Evolutionary conservation across 2,797 vertebrate genomes (phyloP), one percentile per base, ranked within the genome.

Genomic region (Sparidentex hasta): DNA sequence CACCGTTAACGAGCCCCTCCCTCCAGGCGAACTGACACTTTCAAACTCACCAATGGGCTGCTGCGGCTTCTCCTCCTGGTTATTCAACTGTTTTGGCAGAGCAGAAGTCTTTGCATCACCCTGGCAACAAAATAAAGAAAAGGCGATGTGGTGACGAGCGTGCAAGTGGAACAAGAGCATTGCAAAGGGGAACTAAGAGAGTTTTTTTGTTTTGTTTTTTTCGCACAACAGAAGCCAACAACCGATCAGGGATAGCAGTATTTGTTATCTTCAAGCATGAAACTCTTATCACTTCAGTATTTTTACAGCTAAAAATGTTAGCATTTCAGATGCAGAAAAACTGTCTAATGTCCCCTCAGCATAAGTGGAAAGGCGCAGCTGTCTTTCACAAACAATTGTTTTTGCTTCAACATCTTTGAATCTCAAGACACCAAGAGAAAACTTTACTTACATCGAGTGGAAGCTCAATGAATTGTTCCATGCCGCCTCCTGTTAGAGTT

Each of bases 11-110:
- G n/a, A 43, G 66, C 64, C 64, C 68, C 86, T 20, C 77, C 82
- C 65, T 41, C 2, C 14, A 14, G 14, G 11, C 21, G 27, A 68
- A 50, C 51, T 43, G 55, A 16, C 66, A 9, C n/a, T 66, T 95
- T 96, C 75, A 94, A 97, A 97, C 98, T 97, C 92, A 99, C 98
- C 98, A 88, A 81, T 87, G 23, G 93, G 85, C 59, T 94, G 95
- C 69, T 89, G 87, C 18, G 84, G 80, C 65, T 90, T 84, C 0
- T 96, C 94, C 67, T 97, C 96, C 65, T 83, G 77, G 59, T 96
- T 94, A 86, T 90, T 90, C 23, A 78, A 75, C 73, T 92, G 89
- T 52, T 90, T 93, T 43, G 93, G 58, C 1, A 58, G 68, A 20
- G 88, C 74, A 11, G 92, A 88, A 65, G 90, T 92, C 90, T 96